Evolutionary conservation across 2,888 invertebrate species (phyloP), one percentile per base, ranked within the genome.

Genomic region (Acleris holmiana): DNA sequence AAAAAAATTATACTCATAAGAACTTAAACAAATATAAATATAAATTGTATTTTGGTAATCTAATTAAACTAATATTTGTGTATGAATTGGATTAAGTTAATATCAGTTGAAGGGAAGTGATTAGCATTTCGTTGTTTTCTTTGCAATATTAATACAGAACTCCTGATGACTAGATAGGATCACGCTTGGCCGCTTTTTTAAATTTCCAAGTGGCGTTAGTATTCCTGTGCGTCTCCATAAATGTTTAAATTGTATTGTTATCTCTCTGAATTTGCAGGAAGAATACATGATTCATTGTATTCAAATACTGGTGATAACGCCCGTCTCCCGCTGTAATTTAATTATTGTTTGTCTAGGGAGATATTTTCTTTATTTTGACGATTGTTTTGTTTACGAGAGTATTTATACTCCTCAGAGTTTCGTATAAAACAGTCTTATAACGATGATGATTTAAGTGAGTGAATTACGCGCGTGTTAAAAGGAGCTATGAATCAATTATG

Each of bases 241-340:
- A 65, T 65, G 65, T 65, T 65, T 65, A 65, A 60, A 65, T 65
- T 60, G 55, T 60, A 65, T 65, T 65, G 64, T 65, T 65, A 59
- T 65, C 59, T 54, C 54, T 49, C 44, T 29, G 59, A 47, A 58
- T 58, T 64, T 41, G 40, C 8, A 19, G 40, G 57, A 29, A 23
- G 63, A 58, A 64, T 58, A 47, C 46, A 47, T 47, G 51, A 53
- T 63, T 57, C 44, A 51, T 47, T 41, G 23, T 17, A 44, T 53
- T 57, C 47, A 58, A 58, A 64, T 46, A 53, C 21, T 46, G 46
- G 51, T 63, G 63, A 63, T 64, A n/a, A 18, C 47, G 51, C 47
- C 57, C 46, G 55, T 17, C 13, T 2, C 19, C 6, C 19, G 4
- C 40, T 25, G 40, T 41, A 50, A 62, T 62, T 18, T n/a, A 46